A percentile compares a stretch with the other conserved stretches of the same genome.
These are phyloP conservation scores for Acrocephalus arundinaceus DNA, from an alignment of 2,113 vertebrate genomes.

Conservation along the genomic window DNA sequence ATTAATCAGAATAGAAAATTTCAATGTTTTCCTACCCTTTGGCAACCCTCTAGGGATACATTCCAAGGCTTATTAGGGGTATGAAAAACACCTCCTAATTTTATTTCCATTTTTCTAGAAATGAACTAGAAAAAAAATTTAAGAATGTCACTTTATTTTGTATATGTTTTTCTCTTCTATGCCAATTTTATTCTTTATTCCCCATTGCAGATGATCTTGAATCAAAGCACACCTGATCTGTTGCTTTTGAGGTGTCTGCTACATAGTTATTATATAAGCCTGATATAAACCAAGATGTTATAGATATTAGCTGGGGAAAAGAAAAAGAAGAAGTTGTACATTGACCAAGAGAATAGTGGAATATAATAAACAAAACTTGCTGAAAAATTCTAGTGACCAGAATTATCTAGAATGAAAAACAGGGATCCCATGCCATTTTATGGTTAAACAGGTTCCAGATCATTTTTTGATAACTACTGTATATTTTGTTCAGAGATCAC, in stretches of 20 bases:
- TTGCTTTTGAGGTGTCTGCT: background rate
- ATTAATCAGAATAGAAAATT: background rate
- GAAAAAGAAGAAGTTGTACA: background rate
- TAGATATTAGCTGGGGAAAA: background rate
- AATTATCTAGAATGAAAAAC: background rate
- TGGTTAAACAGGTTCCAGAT: background rate
- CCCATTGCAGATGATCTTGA: background rate
- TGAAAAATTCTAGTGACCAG: background rate
- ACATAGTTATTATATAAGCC: background rate
- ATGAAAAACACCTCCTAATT: background rate
- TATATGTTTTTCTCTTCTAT: background rate
- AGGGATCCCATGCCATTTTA: background rate
- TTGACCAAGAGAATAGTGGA: background rate
- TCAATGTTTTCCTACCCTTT: background rate
- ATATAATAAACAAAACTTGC: background rate
- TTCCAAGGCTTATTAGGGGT: background rate
- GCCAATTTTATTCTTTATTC: background rate
- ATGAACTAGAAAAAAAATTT: background rate
- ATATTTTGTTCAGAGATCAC: background rate
- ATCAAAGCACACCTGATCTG: background rate
- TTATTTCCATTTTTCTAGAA: background rate
- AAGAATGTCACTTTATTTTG: background rate
- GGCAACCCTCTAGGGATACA: fast-evolving
- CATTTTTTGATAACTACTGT: background rate
- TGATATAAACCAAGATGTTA: background rate